phyloP scores from a whole-genome alignment of 1,140 invertebrate genomes.

The Berghia stephanieae region DNA sequence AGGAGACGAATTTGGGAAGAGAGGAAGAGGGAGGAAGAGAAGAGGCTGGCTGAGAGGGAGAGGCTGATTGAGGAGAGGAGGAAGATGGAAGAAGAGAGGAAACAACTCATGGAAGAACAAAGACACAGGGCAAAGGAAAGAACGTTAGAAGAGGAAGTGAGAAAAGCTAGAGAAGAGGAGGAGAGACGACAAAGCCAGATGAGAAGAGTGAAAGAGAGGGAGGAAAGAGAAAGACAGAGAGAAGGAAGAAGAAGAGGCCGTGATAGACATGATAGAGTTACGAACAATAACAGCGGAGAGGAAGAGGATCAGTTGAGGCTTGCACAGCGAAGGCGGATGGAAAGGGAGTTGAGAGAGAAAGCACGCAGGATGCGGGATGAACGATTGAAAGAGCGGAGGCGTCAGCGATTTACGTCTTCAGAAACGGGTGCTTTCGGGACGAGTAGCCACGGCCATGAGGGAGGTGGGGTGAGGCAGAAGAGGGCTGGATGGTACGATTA shows the following conservation, averaged over 20 bases:
- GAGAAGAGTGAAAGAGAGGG: constrained; percentile 1
- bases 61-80: neutral
- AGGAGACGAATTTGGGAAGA: neutral
- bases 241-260: neutral
- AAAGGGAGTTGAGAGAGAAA: too few species aligned
- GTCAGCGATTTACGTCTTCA: too few species aligned
- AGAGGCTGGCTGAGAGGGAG: constrained; percentile 12
- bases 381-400: too few species aligned
- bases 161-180: neutral
- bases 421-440: too few species aligned
- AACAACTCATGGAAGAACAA: neutral
- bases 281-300: neutral
- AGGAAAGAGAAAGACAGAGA: neutral
- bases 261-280: neutral
- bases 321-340: too few species aligned
- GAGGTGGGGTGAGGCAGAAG: too few species aligned
- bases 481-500: too few species aligned
- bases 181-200: constrained; percentile 11
- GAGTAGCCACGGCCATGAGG: too few species aligned
- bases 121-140: too few species aligned
- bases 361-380: too few species aligned
- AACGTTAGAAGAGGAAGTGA: neutral
- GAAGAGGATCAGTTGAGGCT: too few species aligned
- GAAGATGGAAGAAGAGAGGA: neutral
- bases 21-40: constrained; percentile 11